Conservation (phyloP, 1,140 invertebrate genomes). For the Teleopsis dalmanni region DNA sequence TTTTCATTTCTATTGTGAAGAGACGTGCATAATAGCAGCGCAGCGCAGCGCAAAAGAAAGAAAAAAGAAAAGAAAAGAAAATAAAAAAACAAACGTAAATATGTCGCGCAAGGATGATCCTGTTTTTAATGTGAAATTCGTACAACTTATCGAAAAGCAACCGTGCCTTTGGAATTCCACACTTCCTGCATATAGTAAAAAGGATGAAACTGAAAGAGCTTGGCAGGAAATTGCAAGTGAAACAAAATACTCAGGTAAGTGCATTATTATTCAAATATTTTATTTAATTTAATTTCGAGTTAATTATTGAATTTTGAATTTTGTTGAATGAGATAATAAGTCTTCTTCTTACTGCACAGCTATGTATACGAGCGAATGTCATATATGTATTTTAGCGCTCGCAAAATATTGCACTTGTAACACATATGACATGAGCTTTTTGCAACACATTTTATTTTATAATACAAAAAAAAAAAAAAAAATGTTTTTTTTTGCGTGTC, state of each 20-base stretch:
- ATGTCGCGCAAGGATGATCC: slow-evolving; percentile 42
- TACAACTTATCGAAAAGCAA: slow-evolving; percentile 35
- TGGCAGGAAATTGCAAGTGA: slow-evolving; percentile 41
- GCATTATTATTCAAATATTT: not conserved
- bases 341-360: too few relatives aligned
- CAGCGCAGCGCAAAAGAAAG: too few relatives aligned
- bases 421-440: too few relatives aligned
- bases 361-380: not conserved
- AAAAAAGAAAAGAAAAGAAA: too few relatives aligned
- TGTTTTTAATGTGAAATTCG: slow-evolving; percentile 39
- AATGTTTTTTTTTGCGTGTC: too few relatives aligned
- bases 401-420: too few relatives aligned
- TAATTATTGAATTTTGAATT: not conserved
- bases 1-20: not conserved
- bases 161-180: slow-evolving; percentile 37
- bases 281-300: not conserved
- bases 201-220: slow-evolving; percentile 37
- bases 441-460: too few relatives aligned
- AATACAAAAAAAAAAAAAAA: too few relatives aligned
- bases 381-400: too few relatives aligned
- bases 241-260: slow-evolving; percentile 38
- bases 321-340: too few relatives aligned
- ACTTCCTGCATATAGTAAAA: slow-evolving; percentile 38
- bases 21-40: too few relatives aligned
- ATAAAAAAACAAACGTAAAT: not conserved